Percentiles rank a stretch among this genome's conserved stretches.
Conservation (phyloP, 2,888 invertebrate species). For the Calliopum simillimum region DNA sequence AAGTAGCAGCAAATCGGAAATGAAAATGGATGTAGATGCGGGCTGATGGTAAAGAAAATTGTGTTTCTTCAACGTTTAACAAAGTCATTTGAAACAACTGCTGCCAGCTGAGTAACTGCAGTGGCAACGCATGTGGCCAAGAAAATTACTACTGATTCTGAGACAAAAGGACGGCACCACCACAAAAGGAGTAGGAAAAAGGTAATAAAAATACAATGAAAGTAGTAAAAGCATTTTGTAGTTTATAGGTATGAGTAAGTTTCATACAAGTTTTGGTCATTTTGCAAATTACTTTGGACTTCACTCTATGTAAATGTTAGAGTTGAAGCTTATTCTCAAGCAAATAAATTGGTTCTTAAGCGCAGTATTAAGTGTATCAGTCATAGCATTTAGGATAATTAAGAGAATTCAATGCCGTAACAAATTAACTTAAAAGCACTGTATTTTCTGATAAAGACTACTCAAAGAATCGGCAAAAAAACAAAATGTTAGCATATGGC, state of each 20-base stretch:
- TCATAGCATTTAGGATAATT: too few species aligned
- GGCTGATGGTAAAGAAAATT: conserved; percentile 50
- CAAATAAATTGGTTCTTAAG: too few species aligned
- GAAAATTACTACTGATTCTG: conserved; percentile 5
- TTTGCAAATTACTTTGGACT: conserved; percentile 4
- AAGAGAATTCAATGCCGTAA: too few species aligned
- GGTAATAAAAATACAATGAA: neutral
- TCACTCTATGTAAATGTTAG: too few species aligned
- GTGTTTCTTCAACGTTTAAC: conserved; percentile 59
- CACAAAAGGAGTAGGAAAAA: neutral
- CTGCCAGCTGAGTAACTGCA: conserved; percentile 53
- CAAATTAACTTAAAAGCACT: too few species aligned
- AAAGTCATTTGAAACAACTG: conserved; percentile 60
- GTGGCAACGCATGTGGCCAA: conserved; percentile 18
- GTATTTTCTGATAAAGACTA: too few species aligned
- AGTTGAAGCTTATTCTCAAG: too few species aligned
- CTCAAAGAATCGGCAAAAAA: too few species aligned
- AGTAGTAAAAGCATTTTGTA: too few species aligned
- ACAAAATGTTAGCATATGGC: too few species aligned
- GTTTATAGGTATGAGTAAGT: conserved; percentile 3
- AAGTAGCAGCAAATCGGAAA: neutral
- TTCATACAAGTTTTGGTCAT: conserved; percentile 9
- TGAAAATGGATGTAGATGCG: neutral
- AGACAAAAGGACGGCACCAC: neutral
- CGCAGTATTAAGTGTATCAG: too few species aligned